Percentiles rank a stretch among this genome's conserved stretches.
Evolutionary conservation across 2,113 vertebrate genomes (phyloP).

Genomic region (Cyphomyrus plagiostoma): DNA sequence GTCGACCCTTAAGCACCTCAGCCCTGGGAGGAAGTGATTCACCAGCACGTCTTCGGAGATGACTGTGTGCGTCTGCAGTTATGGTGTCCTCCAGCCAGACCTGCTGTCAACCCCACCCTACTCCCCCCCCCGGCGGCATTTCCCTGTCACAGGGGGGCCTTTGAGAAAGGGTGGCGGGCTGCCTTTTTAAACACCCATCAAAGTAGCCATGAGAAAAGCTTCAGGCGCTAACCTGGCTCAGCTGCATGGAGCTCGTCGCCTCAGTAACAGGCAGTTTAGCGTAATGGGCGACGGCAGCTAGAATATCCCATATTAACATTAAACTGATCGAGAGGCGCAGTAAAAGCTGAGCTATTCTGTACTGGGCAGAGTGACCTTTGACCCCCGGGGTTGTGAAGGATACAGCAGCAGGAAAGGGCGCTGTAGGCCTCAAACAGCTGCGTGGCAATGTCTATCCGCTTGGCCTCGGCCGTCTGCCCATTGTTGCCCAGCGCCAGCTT

Average conservation of each 20-base stretch:
- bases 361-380: not conserved
- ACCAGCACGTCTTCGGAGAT: slow-evolving; percentile 98
- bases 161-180: not conserved
- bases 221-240: not conserved
- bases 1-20: slow-evolving; percentile 87
- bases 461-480: slow-evolving; percentile 80
- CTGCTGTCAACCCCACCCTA: no score
- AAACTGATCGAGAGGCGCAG: not conserved
- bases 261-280: not conserved
- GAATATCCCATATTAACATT: not conserved
- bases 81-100: slow-evolving; percentile 49
- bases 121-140: not conserved
- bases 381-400: slow-evolving; percentile 61
- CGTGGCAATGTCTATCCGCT: slow-evolving; percentile 86
- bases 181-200: not conserved
- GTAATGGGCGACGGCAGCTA: not conserved
- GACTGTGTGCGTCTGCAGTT: slow-evolving; percentile 65
- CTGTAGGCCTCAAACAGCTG: slow-evolving; percentile 97
- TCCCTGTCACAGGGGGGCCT: no score
- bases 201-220: not conserved
- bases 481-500: slow-evolving; percentile 91
- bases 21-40: slow-evolving; percentile 93
- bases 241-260: not conserved
- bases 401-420: slow-evolving; percentile 98
- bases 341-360: not conserved